Conservation (phyloP, 2,888 invertebrate genomes). For the Periphyllus acericola region DNA sequence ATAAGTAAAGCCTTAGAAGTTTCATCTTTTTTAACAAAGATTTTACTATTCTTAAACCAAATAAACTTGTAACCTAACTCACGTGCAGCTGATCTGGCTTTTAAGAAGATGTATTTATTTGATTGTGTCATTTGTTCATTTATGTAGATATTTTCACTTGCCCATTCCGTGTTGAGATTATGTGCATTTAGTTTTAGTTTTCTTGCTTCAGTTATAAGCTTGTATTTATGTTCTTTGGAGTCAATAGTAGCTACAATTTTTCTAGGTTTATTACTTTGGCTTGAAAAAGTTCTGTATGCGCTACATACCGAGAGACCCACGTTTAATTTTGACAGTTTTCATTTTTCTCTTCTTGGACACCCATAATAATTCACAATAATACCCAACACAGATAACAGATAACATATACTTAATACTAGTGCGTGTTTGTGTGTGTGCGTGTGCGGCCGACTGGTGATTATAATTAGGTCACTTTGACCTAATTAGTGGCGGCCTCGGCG, state of each 20-base stretch:
- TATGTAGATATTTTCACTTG: background rate
- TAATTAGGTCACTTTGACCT: too few relatives aligned
- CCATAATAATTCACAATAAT: too few relatives aligned
- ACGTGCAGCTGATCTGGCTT: background rate
- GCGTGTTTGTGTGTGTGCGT: too few relatives aligned
- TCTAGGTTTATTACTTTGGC: conserved; percentile 10
- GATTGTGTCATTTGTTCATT: conserved; percentile 16
- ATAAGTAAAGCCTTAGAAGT: conserved; percentile 19
- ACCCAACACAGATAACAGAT: too few relatives aligned
- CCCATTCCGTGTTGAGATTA: background rate
- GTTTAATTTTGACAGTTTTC: conserved; percentile 7
- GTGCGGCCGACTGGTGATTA: too few relatives aligned
- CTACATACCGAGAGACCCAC: background rate
- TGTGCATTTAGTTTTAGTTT: background rate
- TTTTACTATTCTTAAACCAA: background rate
- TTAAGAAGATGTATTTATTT: background rate
- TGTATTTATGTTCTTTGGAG: conserved; percentile 10
- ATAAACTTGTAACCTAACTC: conserved; percentile 8
- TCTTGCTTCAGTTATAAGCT: conserved; percentile 18
- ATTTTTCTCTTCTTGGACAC: background rate
- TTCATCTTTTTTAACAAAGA: conserved; percentile 10
- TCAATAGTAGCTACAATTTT: conserved; percentile 22
- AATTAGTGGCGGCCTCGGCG: too few relatives aligned
- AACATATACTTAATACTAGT: too few relatives aligned
- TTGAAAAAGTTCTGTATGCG: background rate